Percentiles rank a stretch among this genome's conserved stretches.
Evolutionary conservation across 2,113 vertebrate genomes (phyloP).

Genomic region (Antechinus stuartii): DNA sequence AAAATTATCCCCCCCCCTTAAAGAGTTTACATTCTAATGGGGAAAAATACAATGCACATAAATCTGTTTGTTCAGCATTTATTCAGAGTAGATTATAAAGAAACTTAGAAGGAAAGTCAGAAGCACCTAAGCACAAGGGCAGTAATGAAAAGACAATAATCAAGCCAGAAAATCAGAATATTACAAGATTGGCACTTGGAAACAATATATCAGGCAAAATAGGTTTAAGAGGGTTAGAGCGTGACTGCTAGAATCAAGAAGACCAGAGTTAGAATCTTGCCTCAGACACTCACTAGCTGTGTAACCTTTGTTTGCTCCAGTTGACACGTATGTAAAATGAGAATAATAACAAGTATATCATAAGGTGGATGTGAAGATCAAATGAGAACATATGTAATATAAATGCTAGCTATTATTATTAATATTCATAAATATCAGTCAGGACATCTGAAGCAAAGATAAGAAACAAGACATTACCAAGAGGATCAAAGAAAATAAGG

Average conservation of each 20-base stretch:
- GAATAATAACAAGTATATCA: not conserved
- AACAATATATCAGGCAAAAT: not conserved
- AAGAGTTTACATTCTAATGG: not conserved
- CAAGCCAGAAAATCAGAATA: not conserved
- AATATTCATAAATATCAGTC: not conserved
- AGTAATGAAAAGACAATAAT: not conserved
- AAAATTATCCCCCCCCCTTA: not conserved
- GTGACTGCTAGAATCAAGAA: not conserved
- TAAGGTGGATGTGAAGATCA: not conserved
- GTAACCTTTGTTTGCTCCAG: not conserved
- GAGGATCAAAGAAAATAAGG: not conserved
- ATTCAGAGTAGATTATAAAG: not conserved
- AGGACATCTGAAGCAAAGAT: not conserved
- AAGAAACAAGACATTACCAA: not conserved
- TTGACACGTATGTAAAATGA: not conserved
- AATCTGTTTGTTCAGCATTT: not conserved
- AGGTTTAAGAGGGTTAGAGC: not conserved
- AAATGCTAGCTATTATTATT: not conserved
- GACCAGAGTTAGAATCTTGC: not conserved
- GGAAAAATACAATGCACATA: not conserved
- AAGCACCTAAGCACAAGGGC: not conserved
- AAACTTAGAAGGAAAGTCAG: not conserved
- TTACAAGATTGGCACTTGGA: not conserved
- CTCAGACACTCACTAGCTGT: not conserved
- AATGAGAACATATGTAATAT: not conserved